Evolutionary conservation across 2,888 invertebrate species (phyloP), one percentile per base, ranked within the genome.

Genomic region (Pseudoips prasinana): DNA sequence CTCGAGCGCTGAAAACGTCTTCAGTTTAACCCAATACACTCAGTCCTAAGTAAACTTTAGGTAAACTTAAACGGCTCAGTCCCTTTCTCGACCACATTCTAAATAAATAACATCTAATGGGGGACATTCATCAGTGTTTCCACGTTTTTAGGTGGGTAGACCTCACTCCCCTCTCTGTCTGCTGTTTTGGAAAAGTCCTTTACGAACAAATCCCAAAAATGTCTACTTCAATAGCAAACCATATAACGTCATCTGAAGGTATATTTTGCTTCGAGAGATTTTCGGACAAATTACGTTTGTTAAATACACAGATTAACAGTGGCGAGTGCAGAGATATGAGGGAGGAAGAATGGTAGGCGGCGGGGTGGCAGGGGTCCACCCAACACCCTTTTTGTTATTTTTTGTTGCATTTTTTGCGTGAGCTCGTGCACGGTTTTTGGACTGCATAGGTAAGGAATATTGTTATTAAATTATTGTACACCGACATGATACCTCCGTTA

Each of bases 71-170:
- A 78, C 80, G 73, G 64, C 70, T 47, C 47, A 76, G 84, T 82
- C 85, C 85, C 86, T 85, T 76, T 77, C 75, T 79, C 78, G 81
- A 84, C 86, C 88, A 78, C 88, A 85, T 79, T 87, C 89, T 89
- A 89, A 89, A 89, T 89, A 89, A 89, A 89, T 89, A 89, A 88
- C 89, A 80, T 86, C 89, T 89, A 89, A 89, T 89, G 89, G 89
- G 78, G 74, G 71, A 83, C 89, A 89, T 89, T 89, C 89, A 89
- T 89, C 89, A 88, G 85, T 67, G 85, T 85, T 87, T 83, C 85
- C 78, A 82, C 87, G 84, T 87, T 88, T 88, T 88, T 87, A 85
- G 87, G 84, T 82, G 74, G 61, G 61, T 73, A 69, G 63, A 73
- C 71, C 81, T 80, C 79, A 74, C 81, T 79, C 81, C 81, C 84